Conservation (phyloP, 2,888 invertebrate species). For the Protodeltote pygarga region DNA sequence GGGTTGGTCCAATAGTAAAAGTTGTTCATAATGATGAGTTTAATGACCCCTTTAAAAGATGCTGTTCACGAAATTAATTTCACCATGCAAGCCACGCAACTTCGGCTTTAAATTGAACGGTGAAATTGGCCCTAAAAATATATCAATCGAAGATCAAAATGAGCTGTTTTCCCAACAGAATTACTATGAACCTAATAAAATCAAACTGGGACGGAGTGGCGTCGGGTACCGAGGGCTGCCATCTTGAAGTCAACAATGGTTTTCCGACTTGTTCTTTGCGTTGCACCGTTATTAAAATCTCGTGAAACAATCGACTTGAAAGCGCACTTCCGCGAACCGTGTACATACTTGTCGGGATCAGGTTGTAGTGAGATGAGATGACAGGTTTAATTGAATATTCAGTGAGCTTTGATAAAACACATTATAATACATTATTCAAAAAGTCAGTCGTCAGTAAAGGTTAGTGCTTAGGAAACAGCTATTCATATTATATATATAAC, state of each 20-base stretch:
- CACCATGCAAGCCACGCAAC: too few relatives aligned
- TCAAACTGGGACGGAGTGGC: slow-evolving; percentile 59
- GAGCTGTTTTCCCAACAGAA: slow-evolving; percentile 8
- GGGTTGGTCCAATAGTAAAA: too few relatives aligned
- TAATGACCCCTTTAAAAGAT: too few relatives aligned
- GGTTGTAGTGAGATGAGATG: slow-evolving; percentile 23
- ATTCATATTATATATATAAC: too few relatives aligned
- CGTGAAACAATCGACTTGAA: slow-evolving; percentile 86
- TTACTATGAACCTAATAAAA: slow-evolving; percentile 60
- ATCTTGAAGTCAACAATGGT: slow-evolving; percentile 84
- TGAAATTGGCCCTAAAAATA: background rate
- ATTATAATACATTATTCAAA: too few relatives aligned
- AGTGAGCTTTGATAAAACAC: too few relatives aligned
- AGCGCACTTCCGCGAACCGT: slow-evolving; percentile 80
- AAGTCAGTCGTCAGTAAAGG: too few relatives aligned
- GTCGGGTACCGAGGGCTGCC: slow-evolving; percentile 56
- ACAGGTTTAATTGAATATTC: too few relatives aligned
- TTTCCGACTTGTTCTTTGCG: slow-evolving; percentile 81
- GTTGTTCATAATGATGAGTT: too few relatives aligned
- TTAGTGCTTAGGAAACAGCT: too few relatives aligned
- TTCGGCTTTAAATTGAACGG: too few relatives aligned
- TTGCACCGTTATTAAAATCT: slow-evolving; percentile 87
- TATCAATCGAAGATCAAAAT: slow-evolving; percentile 35
- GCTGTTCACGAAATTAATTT: background rate
- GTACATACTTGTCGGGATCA: slow-evolving; percentile 68